Evolutionary conservation across 1,140 invertebrate genomes (phyloP).

Genomic region (Drosophila punjabiensis): DNA sequence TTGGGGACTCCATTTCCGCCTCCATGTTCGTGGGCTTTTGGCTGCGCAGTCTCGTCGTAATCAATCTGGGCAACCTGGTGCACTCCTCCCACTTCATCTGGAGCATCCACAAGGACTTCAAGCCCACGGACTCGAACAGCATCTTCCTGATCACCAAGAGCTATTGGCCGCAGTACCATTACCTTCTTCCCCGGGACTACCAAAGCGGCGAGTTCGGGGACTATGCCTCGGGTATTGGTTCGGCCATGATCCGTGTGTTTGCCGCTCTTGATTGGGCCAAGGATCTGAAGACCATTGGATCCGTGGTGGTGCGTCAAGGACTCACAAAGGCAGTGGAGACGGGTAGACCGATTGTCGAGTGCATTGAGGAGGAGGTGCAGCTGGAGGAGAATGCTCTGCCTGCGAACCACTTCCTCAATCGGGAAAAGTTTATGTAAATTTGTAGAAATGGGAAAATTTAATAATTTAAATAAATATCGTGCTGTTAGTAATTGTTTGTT

Average conservation of each 20-base stretch:
- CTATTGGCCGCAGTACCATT: conserved; percentile 93
- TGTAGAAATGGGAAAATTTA: too few species aligned
- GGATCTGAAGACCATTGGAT: conserved; percentile 88
- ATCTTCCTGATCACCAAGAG: conserved; percentile 91
- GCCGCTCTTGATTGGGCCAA: conserved; percentile 88
- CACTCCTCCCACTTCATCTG: conserved; percentile 90
- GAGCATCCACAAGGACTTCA: conserved; percentile 89
- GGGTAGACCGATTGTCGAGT: conserved; percentile 86
- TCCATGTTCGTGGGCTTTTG: conserved; percentile 89
- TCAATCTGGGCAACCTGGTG: conserved; percentile 89
- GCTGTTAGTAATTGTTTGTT: too few species aligned
- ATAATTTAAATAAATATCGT: too few species aligned
- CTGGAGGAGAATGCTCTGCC: conserved; percentile 80
- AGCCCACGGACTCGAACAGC: conserved; percentile 90
- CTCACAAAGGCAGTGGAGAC: conserved; percentile 86
- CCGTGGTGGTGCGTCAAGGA: conserved; percentile 87
- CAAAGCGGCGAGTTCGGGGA: conserved; percentile 91
- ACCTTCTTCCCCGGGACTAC: conserved; percentile 91
- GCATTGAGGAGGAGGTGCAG: conserved; percentile 86
- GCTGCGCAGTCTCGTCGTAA: conserved; percentile 87
- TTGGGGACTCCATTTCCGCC: conserved; percentile 88
- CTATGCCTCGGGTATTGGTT: conserved; percentile 88
- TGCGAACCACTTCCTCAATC: conserved; percentile 86
- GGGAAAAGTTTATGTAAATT: conserved; percentile 83
- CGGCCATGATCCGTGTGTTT: conserved; percentile 89